Base-by-base conservation (phyloP, 2,113 vertebrate species). In the Tympanuchus pallidicinctus region DNA sequence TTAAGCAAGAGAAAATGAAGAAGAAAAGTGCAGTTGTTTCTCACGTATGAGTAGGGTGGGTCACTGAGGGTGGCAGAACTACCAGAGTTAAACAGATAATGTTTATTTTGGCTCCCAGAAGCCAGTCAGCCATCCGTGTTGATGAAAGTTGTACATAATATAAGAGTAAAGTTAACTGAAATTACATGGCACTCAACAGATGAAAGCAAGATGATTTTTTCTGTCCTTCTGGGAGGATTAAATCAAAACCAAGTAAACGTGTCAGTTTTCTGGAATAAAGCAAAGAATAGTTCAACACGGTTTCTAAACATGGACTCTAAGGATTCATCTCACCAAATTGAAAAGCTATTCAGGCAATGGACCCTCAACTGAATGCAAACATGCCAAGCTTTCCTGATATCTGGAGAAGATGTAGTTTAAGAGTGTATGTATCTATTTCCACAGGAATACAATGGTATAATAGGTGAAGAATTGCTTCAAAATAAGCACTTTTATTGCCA, bases 151-250 rank as follows among this genome's bases (percentile, higher is more conserved):
- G 6, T 18, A 13, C 38, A 42, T 86, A 82, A 81, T 66, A 50
- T 22, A 88, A 82, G 19, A 60, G 60, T 42, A 85, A 89, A 90
- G 30, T 45, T 78, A 89, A n/a, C 28, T 82, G 66, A 89, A 92
- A 66, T 82, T 59, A 56, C 34, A 24, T 34, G 42, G 63, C 76
- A 82, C 80, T 91, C 71, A 80, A 56, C 17, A 89, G 32, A 42
- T 72, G 60, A 89, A 89, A 91, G 22, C 14, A 85, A 76, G 84
- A 77, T 74, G 0, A 34, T 66, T 88, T 82, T 86, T 63, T 70
- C 12, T 25, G 42, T 90, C 42, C 60, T 74, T 66, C 47, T 60
- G 25, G 28, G 32, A 71, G 45, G 45, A 83, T 63, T 82, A 82
- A 94, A 85, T 82, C 48, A 82, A 79, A 76, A n/a, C 4, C n/a